Percentiles rank a stretch among this genome's conserved stretches.
Evolutionary conservation across 2,113 vertebrate genomes (phyloP).

Genomic region (Vombatus ursinus): DNA sequence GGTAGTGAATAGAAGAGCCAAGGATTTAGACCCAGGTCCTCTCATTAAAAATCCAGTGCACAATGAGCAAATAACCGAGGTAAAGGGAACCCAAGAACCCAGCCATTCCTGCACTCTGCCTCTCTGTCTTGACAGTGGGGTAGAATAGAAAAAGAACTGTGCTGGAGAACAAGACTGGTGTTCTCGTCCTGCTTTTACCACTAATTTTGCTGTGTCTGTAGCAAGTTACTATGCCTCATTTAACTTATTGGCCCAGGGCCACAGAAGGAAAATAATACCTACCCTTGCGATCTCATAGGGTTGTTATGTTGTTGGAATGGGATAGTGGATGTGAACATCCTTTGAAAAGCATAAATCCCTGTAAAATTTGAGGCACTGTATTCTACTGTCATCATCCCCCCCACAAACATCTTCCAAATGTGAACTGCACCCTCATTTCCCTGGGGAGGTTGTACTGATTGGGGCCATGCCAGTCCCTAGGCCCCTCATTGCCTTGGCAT

Average conservation of each 20-base stretch:
- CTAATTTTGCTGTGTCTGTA: neutral
- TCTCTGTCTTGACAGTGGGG: neutral
- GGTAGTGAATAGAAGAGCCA: neutral
- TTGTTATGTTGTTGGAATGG: neutral
- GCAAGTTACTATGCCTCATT: neutral
- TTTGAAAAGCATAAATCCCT: neutral
- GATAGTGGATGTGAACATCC: neutral
- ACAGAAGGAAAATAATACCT: neutral
- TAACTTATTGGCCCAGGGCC: neutral
- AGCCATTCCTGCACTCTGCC: neutral
- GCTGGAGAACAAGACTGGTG: neutral
- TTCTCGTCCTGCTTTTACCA: neutral
- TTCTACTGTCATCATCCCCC: neutral
- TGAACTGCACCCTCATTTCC: neutral
- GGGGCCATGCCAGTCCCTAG: neutral
- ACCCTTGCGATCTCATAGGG: neutral
- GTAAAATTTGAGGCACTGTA: neutral
- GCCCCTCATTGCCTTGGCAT: neutral
- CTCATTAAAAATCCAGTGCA: neutral
- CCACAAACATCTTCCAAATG: neutral
- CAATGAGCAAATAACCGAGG: neutral
- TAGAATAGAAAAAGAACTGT: neutral
- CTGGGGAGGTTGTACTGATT: neutral
- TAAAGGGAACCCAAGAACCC: neutral
- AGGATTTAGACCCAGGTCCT: neutral